A percentile compares a stretch with the other conserved stretches of the same genome.
phyloP scores from a whole-genome alignment of 2,797 vertebrate species.

The Phoxinus dragarum region DNA sequence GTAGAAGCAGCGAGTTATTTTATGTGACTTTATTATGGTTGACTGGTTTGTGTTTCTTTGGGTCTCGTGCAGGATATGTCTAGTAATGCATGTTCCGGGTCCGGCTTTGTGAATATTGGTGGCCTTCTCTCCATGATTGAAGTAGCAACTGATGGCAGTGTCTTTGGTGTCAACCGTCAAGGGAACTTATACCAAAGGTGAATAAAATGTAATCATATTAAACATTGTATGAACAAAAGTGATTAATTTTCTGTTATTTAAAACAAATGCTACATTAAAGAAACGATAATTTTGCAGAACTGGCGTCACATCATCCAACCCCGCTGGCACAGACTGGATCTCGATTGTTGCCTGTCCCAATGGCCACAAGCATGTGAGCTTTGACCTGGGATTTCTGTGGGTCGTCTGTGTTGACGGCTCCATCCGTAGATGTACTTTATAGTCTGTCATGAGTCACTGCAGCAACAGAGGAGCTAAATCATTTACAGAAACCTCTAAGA shows the following conservation, averaged over 20 bases:
- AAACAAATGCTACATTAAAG: background rate
- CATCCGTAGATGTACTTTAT: background rate
- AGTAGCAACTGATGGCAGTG: constrained; percentile 52
- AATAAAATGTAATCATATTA: background rate
- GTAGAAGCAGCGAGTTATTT: background rate
- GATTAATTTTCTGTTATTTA: background rate
- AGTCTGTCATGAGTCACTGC: background rate
- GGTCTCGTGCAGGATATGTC: constrained; percentile 6
- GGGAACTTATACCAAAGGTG: background rate
- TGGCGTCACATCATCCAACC: background rate
- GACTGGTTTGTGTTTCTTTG: background rate
- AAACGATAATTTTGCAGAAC: background rate
- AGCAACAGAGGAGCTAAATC: background rate
- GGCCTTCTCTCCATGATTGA: constrained; percentile 50
- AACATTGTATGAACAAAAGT: background rate
- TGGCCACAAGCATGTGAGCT: background rate
- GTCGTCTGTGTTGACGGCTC: background rate
- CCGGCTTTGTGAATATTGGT: background rate
- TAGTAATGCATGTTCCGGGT: background rate
- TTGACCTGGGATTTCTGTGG: background rate
- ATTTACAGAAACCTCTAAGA: background rate
- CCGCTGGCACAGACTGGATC: background rate
- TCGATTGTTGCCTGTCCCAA: background rate
- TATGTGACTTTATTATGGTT: background rate
- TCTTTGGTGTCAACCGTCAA: constrained; percentile 39